phyloP scores from a whole-genome alignment of 2,113 vertebrate species.

The Castor canadensis region DNA sequence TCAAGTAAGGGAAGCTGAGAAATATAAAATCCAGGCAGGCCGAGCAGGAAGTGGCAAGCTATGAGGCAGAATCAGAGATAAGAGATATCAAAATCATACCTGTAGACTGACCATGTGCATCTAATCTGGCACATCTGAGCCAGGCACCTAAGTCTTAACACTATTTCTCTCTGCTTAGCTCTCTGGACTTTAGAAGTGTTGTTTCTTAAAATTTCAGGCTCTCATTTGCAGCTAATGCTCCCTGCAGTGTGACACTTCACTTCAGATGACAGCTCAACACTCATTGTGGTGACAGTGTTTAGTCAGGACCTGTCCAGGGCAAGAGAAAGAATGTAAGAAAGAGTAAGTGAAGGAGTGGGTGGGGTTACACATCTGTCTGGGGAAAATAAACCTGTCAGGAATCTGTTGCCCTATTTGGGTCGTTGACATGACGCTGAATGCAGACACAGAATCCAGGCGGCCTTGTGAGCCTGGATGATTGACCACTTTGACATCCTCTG shows the following conservation, averaged over 20 bases:
- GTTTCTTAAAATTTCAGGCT: neutral
- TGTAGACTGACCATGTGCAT: neutral
- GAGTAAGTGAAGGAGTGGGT: neutral
- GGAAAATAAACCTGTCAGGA: constrained; percentile 34
- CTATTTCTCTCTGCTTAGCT: neutral
- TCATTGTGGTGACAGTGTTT: constrained; percentile 22
- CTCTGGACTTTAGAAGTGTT: neutral
- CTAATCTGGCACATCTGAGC: neutral
- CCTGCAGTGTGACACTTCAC: neutral
- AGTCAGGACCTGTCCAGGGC: constrained; percentile 18
- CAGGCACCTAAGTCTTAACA: neutral
- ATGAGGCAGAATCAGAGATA: neutral
- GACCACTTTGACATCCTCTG: neutral
- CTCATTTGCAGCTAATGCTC: neutral
- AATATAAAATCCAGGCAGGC: neutral
- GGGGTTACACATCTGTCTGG: neutral
- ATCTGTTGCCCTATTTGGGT: neutral
- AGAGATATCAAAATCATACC: neutral
- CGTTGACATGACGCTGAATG: neutral
- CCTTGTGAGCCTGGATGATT: neutral
- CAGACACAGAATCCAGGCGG: neutral
- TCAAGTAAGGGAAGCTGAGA: neutral
- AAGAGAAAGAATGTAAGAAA: neutral
- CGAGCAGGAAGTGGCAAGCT: neutral
- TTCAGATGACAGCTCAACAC: neutral